Evolutionary conservation across 1,140 invertebrate genomes (phyloP), one percentile per base, ranked within the genome.

Genomic region (Linepithema humile): DNA sequence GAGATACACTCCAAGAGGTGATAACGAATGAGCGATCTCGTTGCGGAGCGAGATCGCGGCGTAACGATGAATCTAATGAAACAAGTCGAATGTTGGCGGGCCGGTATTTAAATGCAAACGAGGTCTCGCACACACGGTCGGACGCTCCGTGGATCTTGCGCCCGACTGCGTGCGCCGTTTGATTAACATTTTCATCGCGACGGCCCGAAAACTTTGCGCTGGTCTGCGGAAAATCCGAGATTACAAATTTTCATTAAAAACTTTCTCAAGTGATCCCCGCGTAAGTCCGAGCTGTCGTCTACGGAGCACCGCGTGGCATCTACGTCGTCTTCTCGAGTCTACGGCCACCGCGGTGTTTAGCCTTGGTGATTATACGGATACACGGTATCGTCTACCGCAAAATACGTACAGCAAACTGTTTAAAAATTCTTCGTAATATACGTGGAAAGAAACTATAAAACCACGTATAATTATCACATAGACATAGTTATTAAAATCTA

Each of bases 181-280:
- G 86, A 92, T 92, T 92, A 91, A 91, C 90, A 92, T 90, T 92
- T 91, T 90, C 87, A 83, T 92, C 84, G 77, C 82, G 82, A 32
- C 26, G 6, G 83, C 72, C 50, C 43, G 59, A 88, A 90, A 77
- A 90, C 72, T 87, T 88, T 57, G 10, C 48, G 17, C 48, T 60
- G 57, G 50, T 84, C 85, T 67, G 86, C 83, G 43, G 82, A 91
- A 89, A 89, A 91, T 87, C 85, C 82, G 64, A 86, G 87, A 91
- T 92, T 92, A 92, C 91, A 91, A 91, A 92, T 92, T 92, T 91
- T 92, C 91, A 92, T 92, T 92, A 92, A 92, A 92, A 92, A 92
- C 89, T 92, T 92, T 91, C 55, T 10, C 40, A 32, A 20, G 12
- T 59, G 57, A 91, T 91, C 90, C 29, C n/a, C 90, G 84, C 89